A percentile compares a stretch with the other conserved stretches of the same genome.
Conservation (phyloP, 1,140 invertebrate species). For the Bombus difficillimus region DNA sequence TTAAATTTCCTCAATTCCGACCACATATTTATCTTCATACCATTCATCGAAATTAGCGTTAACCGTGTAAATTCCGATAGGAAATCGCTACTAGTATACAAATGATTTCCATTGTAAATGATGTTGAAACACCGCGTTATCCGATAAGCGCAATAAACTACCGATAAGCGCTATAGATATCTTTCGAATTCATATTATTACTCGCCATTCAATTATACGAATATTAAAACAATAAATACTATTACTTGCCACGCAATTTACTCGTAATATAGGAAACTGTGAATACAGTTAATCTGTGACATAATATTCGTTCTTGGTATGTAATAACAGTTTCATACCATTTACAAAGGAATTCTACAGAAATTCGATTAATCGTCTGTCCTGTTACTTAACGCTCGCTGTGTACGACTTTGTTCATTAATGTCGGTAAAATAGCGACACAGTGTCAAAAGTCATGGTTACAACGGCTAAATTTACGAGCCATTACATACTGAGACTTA, state of each 20-base stretch:
- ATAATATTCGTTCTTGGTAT: neutral
- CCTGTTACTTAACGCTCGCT: neutral
- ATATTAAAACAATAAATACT: neutral
- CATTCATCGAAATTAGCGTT: neutral
- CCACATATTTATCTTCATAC: neutral
- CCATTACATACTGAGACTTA: conserved; percentile 19
- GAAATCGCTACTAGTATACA: neutral
- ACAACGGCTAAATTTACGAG: conserved; percentile 14
- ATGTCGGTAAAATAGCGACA: neutral
- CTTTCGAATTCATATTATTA: neutral
- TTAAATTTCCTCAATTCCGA: neutral
- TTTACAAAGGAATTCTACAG: neutral
- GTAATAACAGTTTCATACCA: neutral
- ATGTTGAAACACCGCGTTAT: neutral
- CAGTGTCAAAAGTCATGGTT: conserved; percentile 20
- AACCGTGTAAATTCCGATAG: neutral
- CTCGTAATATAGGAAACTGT: too few species aligned
- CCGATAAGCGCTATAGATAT: neutral
- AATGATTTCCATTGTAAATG: neutral
- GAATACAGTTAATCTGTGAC: neutral
- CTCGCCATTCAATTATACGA: neutral
- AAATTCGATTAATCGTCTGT: neutral
- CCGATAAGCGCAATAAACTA: neutral
- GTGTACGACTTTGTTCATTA: neutral
- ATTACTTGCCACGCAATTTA: too few species aligned